phyloP scores from a whole-genome alignment of 2,113 vertebrate genomes.

The Copsychus sechellarum region DNA sequence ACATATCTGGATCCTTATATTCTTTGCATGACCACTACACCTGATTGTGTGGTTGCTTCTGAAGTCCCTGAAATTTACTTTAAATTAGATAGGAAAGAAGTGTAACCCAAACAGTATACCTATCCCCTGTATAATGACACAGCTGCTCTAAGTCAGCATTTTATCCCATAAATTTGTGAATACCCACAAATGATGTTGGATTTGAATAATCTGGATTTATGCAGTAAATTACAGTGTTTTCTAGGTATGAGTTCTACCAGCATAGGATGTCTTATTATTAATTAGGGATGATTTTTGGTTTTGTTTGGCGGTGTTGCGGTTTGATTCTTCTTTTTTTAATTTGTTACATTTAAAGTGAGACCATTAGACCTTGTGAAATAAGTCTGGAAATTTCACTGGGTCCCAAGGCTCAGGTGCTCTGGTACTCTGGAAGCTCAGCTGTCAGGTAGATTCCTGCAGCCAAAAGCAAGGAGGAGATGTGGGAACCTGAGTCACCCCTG shows the following conservation, averaged over 20 bases:
- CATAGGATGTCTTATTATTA: not conserved
- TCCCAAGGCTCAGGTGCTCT: not conserved
- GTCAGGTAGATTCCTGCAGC: not conserved
- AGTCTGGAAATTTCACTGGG: not conserved
- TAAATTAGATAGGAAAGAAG: not conserved
- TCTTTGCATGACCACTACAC: not conserved
- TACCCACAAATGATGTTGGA: not conserved
- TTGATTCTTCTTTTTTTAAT: not conserved
- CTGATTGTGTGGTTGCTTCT: not conserved
- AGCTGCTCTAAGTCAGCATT: not conserved
- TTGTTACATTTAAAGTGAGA: not conserved
- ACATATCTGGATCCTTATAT: not conserved
- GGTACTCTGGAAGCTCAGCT: not conserved
- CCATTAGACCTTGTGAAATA: not conserved
- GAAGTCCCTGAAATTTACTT: not conserved
- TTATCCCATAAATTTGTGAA: not conserved
- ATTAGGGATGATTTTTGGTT: not conserved
- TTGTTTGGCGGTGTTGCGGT: accelerated
- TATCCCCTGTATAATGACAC: not conserved
- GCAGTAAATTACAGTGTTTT: not conserved
- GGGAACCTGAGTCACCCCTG: not conserved
- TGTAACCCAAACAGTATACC: not conserved
- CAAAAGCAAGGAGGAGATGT: not conserved
- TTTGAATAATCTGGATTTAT: not conserved
- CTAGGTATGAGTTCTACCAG: not conserved